phyloP scores from a whole-genome alignment of 1,140 invertebrate genomes.

The Aphelinus atriplicis region DNA sequence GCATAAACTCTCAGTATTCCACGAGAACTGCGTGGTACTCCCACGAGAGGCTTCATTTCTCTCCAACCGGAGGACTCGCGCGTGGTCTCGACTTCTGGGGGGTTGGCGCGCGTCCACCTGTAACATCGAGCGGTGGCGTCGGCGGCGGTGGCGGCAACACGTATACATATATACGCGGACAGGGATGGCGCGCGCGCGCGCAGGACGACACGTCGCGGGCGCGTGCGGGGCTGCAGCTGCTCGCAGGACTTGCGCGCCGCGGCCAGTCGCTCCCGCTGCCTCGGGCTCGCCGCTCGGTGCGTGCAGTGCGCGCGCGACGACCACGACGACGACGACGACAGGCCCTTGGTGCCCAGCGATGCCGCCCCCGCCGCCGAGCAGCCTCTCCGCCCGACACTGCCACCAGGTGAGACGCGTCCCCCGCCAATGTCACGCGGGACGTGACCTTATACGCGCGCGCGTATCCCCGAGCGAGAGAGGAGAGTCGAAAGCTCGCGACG shows the following conservation, averaged over 20 bases:
- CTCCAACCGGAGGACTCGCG: too few relatives aligned
- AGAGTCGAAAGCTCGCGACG: too few relatives aligned
- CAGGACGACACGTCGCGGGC: constrained; percentile 8
- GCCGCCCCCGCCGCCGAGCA: neutral
- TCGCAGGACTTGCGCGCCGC: neutral
- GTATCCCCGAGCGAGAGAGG: too few relatives aligned
- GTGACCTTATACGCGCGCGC: too few relatives aligned
- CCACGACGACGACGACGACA: neutral
- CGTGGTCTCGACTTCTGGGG: too few relatives aligned
- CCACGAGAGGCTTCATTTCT: too few relatives aligned
- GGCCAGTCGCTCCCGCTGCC: constrained; percentile 26
- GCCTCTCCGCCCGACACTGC: neutral
- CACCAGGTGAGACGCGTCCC: neutral
- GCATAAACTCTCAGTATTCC: too few relatives aligned
- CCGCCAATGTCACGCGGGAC: neutral
- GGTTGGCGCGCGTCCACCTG: too few relatives aligned
- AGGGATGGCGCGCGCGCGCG: neutral
- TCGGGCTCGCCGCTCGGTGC: constrained; percentile 18
- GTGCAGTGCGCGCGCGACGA: neutral
- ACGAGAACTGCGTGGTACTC: too few relatives aligned
- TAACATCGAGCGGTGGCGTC: neutral
- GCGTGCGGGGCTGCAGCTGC: neutral
- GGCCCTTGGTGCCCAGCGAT: neutral
- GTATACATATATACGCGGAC: neutral
- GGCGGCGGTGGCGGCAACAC: neutral